Base-by-base conservation (phyloP, 2,888 invertebrate species). In the Aplocera efformata region DNA sequence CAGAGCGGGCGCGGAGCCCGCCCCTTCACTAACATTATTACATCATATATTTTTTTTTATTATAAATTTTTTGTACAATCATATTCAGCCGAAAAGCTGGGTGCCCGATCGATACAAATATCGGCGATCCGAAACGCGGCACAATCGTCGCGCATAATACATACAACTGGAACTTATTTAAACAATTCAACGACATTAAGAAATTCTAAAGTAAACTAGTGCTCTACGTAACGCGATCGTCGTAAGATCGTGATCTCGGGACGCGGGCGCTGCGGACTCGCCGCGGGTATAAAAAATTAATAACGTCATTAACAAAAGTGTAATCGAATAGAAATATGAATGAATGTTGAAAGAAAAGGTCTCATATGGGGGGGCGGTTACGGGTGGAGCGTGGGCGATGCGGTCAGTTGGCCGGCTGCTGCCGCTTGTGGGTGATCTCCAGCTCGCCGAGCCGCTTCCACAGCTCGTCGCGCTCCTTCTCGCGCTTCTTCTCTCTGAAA, bases 361-460 rank as follows among this genome's bases (percentile, higher is more conserved):
- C 74, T 80, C 77, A 79, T 77, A 74, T 73, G 67, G 72, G 63
- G 60, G 58, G 48, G 60, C 63, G 64, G 64, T 56, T 59, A 63
- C 63, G 58, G 64, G 58, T 53, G 49, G 52, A 32, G 40, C 44
- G 54, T 54, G 42, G 50, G 38, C 26, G 90, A 82, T 5, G 93
- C 92, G 58, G 78, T 82, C 82, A 82, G 77, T 83, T 79, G 92
- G 90, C 65, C 45, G 68, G 64, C 62, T 53, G 58, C 70, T 79
- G 84, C 69, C 90, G 89, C 82, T 83, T 88, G 80, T 89, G 89
- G 85, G 89, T 91, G 77, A 95, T 90, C 91, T 97, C 96, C 89
- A 97, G 91, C 90, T 97, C 96, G 72, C 94, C 94, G 84, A 97
- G 90, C 89, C 93, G 94, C 90, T 96, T 96, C 99, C 99, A 99